These are phyloP conservation scores for Diachrysia chrysitis DNA, from an alignment of 2,888 invertebrate genomes.

Conservation along the genomic window DNA sequence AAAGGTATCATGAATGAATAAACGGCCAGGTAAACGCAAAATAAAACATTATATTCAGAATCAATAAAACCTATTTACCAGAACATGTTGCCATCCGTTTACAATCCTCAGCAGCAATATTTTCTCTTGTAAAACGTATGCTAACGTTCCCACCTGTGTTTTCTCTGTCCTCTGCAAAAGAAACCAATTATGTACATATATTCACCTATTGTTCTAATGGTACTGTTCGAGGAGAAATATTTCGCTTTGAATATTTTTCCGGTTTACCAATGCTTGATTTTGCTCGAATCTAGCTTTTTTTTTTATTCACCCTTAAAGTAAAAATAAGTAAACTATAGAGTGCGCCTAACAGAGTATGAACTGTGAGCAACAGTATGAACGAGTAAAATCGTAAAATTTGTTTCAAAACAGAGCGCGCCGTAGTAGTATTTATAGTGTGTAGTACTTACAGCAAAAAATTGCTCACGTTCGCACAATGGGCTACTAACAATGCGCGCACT, in stretches of 20 bases:
- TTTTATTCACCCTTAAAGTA: too few species aligned
- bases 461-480: too few species aligned
- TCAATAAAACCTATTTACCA: slow-evolving; percentile 64
- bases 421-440: too few species aligned
- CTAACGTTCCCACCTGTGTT: slow-evolving; percentile 77
- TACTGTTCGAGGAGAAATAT: slow-evolving; percentile 37
- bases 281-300: not conserved
- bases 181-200: slow-evolving; percentile 54
- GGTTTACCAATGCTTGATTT: slow-evolving; percentile 24
- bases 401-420: too few species aligned
- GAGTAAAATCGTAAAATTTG: too few species aligned
- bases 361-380: too few species aligned
- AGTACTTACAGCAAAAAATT: too few species aligned
- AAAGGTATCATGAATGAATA: not conserved
- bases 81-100: slow-evolving; percentile 78
- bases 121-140: slow-evolving; percentile 79
- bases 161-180: slow-evolving; percentile 72
- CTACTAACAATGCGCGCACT: too few species aligned
- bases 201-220: slow-evolving; percentile 48
- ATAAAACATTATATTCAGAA: slow-evolving; percentile 20
- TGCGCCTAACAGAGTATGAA: too few species aligned
- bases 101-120: slow-evolving; percentile 76
- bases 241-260: slow-evolving; percentile 43
- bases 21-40: slow-evolving; percentile 15
- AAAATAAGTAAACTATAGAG: too few species aligned